These are phyloP conservation scores for Drosophila sucinea DNA, from an alignment of 1,140 invertebrate species.

Conservation along the genomic window DNA sequence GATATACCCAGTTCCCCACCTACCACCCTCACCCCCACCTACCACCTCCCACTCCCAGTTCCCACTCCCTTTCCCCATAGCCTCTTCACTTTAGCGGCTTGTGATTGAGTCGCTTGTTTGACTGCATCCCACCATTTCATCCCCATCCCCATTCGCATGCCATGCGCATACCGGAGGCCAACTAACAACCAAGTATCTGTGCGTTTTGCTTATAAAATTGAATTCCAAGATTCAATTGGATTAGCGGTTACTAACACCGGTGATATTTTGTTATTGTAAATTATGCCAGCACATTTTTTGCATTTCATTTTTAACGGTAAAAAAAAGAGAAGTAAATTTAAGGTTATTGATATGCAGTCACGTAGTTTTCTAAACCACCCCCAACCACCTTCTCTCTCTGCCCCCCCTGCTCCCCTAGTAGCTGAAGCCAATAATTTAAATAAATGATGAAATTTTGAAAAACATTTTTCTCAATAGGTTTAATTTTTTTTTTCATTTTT, in stretches of 20 bases:
- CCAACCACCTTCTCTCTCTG: neutral
- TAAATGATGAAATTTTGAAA: slow-evolving; percentile 75
- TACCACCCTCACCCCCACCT: neutral
- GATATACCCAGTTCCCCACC: slow-evolving; percentile 16
- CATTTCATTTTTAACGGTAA: slow-evolving; percentile 42
- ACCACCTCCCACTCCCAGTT: neutral
- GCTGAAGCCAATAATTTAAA: slow-evolving; percentile 61
- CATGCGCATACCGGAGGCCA: slow-evolving; percentile 38
- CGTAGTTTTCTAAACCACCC: slow-evolving; percentile 2
- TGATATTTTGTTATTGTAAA: slow-evolving; percentile 77
- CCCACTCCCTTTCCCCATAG: neutral
- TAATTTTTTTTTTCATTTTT: slow-evolving; percentile 27
- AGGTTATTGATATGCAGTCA: slow-evolving; percentile 62
- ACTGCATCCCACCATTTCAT: slow-evolving; percentile 28
- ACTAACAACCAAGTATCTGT: slow-evolving; percentile 38
- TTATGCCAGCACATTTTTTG: slow-evolving; percentile 70
- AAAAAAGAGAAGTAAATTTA: slow-evolving; percentile 52
- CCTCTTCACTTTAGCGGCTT: slow-evolving; percentile 46
- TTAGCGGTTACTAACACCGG: slow-evolving; percentile 80
- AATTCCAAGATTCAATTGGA: slow-evolving; percentile 78
- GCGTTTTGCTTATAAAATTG: slow-evolving; percentile 57
- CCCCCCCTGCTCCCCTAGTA: neutral
- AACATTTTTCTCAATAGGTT: slow-evolving; percentile 49
- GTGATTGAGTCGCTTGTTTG: slow-evolving; percentile 76
- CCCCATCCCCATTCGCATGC: neutral